Evolutionary conservation across 2,888 invertebrate species (phyloP).

Genomic region (Andrena flavipes): DNA sequence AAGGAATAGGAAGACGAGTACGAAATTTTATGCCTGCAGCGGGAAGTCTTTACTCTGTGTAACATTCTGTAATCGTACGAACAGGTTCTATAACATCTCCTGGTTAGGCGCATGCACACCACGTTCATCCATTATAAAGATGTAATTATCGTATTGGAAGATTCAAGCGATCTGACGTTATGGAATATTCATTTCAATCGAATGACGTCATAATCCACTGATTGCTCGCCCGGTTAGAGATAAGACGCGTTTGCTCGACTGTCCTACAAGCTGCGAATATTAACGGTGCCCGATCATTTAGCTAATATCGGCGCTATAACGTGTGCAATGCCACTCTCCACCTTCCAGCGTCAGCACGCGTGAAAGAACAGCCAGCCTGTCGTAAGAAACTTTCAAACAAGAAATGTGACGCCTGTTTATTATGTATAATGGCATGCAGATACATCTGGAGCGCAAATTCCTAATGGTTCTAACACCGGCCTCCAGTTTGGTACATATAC

Average conservation of each 20-base stretch:
- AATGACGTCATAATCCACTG: constrained; percentile 21
- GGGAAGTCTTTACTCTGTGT: neutral
- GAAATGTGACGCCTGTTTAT: constrained; percentile 42
- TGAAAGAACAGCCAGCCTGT: constrained; percentile 20
- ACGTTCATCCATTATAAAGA: constrained; percentile 15
- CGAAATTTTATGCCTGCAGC: neutral
- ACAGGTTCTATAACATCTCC: constrained; percentile 7
- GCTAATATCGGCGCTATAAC: neutral
- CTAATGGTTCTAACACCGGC: constrained; percentile 52
- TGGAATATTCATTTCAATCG: constrained; percentile 23
- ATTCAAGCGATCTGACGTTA: neutral
- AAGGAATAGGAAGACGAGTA: constrained; percentile 10
- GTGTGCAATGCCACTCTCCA: neutral
- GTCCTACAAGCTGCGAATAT: constrained; percentile 7
- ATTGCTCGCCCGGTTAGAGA: neutral
- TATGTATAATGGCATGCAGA: constrained; percentile 35
- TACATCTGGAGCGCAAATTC: constrained; percentile 55
- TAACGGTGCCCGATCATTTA: constrained; percentile 7
- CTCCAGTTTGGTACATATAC: constrained; percentile 31
- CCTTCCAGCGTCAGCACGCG: neutral
- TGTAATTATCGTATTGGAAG: constrained; percentile 29
- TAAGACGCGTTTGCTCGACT: constrained; percentile 21
- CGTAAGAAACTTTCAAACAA: constrained; percentile 11
- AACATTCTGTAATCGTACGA: constrained; percentile 2
- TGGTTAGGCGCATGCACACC: constrained; percentile 13